These are phyloP conservation scores for Ophraella communa DNA, from an alignment of 2,888 invertebrate genomes.

Conservation along the genomic window DNA sequence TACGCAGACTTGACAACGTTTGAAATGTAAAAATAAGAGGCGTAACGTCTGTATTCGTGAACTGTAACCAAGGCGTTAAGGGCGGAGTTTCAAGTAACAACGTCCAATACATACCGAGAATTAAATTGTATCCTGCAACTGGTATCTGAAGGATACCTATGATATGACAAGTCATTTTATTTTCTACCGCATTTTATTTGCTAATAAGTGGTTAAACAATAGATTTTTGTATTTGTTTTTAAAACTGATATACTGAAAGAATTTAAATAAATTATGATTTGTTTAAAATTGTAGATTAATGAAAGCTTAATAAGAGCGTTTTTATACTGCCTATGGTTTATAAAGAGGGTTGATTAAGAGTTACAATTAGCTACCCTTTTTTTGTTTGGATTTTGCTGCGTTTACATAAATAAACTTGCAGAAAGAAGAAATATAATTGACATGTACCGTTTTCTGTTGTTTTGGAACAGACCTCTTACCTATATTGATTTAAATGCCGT, in stretches of 20 bases:
- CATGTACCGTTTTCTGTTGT: too few relatives aligned
- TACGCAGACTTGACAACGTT: neutral
- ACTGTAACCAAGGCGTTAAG: conserved; percentile 13
- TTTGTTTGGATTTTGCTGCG: too few relatives aligned
- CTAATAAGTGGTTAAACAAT: conserved; percentile 14
- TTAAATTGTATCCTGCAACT: conserved; percentile 7
- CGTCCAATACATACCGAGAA: conserved; percentile 11
- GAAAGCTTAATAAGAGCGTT: too few relatives aligned
- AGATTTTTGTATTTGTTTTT: neutral
- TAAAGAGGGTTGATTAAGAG: too few relatives aligned
- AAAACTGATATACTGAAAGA: neutral
- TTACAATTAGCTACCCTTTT: too few relatives aligned
- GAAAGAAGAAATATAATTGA: too few relatives aligned
- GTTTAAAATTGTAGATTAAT: too few relatives aligned
- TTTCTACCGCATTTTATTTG: conserved; percentile 9
- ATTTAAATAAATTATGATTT: neutral
- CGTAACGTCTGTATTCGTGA: neutral
- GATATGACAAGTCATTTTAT: conserved; percentile 12
- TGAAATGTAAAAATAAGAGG: neutral
- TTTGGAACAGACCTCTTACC: too few relatives aligned
- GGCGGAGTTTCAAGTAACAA: conserved; percentile 12
- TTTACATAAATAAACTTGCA: too few relatives aligned
- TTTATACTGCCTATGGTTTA: too few relatives aligned
- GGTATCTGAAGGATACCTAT: conserved; percentile 8
- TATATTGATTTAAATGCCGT: too few relatives aligned